These are phyloP conservation scores for Hylaeus anthracinus DNA, from an alignment of 1,140 invertebrate genomes.

Conservation along the genomic window DNA sequence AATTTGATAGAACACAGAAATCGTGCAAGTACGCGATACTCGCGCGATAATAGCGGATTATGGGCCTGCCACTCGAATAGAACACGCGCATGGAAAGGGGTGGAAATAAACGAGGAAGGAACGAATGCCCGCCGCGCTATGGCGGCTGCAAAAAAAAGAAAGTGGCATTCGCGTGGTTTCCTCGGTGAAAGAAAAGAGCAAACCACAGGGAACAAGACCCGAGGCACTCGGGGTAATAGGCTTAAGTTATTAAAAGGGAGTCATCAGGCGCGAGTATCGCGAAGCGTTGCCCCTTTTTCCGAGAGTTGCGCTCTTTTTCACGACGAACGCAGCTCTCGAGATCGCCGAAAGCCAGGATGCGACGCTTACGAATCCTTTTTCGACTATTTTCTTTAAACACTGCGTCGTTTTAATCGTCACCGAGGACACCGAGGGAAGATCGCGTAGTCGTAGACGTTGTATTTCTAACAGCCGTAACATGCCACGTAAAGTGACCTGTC, in stretches of 20 bases:
- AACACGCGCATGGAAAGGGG: background rate
- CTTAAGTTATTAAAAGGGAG: conserved; percentile 69
- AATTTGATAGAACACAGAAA: background rate
- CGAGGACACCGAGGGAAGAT: background rate
- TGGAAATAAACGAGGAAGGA: background rate
- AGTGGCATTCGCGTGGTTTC: conserved; percentile 38
- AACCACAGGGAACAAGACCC: conserved; percentile 31
- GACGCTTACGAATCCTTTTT: background rate
- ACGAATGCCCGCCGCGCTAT: conserved; percentile 12
- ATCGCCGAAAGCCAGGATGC: background rate
- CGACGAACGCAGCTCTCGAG: conserved; percentile 21
- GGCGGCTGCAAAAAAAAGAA: conserved; percentile 23
- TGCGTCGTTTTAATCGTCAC: background rate
- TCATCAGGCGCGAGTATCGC: conserved; percentile 62
- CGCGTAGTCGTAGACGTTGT: background rate
- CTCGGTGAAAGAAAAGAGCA: conserved; percentile 12
- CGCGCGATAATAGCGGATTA: background rate
- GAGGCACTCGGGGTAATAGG: conserved; percentile 65
- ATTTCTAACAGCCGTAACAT: background rate
- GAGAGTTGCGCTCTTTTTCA: conserved; percentile 14
- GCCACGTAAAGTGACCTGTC: background rate
- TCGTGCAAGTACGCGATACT: too few species aligned
- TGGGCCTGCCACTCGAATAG: background rate
- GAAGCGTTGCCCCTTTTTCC: conserved; percentile 56
- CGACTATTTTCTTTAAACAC: background rate